These are phyloP conservation scores for Peucedramus taeniatus DNA, from an alignment of 2,113 vertebrate species.

Conservation along the genomic window DNA sequence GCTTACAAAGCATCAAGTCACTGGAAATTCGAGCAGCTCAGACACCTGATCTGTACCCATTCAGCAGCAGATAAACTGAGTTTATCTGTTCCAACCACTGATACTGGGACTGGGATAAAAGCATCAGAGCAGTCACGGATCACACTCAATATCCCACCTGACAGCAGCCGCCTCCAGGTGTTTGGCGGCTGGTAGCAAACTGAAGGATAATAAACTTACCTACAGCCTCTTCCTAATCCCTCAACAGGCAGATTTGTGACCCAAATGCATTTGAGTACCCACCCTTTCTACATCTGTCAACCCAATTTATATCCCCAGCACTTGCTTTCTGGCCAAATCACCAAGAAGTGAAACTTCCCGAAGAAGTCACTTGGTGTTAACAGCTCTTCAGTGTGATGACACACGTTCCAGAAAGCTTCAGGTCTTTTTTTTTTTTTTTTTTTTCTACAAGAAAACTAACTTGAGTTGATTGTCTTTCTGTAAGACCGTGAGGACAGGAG, in stretches of 20 bases:
- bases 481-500: neutral
- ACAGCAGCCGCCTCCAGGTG: neutral
- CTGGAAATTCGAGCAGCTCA: neutral
- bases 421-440: neutral
- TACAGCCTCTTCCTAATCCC: neutral
- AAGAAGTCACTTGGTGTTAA: neutral
- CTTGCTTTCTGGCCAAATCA: neutral
- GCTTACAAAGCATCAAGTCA: neutral
- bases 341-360: neutral
- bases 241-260: neutral
- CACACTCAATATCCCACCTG: neutral
- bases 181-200: rapidly evolving
- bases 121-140: neutral
- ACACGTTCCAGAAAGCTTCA: neutral
- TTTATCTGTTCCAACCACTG: neutral
- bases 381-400: neutral
- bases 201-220: neutral
- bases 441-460: neutral
- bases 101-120: neutral
- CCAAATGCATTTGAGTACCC: neutral
- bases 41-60: rapidly evolving
- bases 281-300: neutral
- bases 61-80: neutral
- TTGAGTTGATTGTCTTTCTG: neutral
- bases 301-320: neutral